These are phyloP conservation scores for Saccopteryx bilineata DNA, from an alignment of 2,113 vertebrate species.

Conservation along the genomic window DNA sequence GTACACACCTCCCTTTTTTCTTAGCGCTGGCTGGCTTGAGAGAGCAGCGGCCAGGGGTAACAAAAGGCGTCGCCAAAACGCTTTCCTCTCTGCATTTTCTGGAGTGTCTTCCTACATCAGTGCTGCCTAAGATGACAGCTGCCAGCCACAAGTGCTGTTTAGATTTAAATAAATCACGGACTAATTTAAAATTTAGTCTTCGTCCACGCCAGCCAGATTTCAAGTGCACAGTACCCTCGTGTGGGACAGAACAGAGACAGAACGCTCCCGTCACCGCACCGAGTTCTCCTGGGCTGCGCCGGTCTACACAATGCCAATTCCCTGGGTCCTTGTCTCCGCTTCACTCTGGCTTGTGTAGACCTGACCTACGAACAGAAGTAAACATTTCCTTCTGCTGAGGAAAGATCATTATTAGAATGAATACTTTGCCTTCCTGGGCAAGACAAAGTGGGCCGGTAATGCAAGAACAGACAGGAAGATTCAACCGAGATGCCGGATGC, in stretches of 20 bases:
- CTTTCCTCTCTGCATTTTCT: background rate
- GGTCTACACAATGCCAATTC: rapidly evolving
- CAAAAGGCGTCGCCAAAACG: background rate
- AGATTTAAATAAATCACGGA: background rate
- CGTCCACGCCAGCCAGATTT: background rate
- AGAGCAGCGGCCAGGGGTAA: background rate
- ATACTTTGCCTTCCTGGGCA: background rate
- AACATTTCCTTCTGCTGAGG: background rate
- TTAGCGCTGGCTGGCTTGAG: background rate
- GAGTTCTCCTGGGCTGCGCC: rapidly evolving
- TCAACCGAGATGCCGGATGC: background rate
- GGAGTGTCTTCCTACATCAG: rapidly evolving
- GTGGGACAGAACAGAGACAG: background rate
- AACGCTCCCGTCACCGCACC: background rate
- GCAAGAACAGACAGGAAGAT: rapidly evolving
- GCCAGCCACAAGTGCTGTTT: background rate
- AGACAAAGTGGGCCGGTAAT: rapidly evolving
- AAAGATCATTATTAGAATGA: rapidly evolving
- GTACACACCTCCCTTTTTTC: background rate
- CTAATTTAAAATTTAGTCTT: background rate
- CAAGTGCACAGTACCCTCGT: rapidly evolving
- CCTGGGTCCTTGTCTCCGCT: rapidly evolving
- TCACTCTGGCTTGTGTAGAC: background rate
- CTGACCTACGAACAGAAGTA: background rate
- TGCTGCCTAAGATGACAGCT: rapidly evolving